Evolutionary conservation across 2,797 vertebrate genomes (phyloP), one percentile per base, ranked within the genome.

Genomic region (Silurus lanzhouensis): DNA sequence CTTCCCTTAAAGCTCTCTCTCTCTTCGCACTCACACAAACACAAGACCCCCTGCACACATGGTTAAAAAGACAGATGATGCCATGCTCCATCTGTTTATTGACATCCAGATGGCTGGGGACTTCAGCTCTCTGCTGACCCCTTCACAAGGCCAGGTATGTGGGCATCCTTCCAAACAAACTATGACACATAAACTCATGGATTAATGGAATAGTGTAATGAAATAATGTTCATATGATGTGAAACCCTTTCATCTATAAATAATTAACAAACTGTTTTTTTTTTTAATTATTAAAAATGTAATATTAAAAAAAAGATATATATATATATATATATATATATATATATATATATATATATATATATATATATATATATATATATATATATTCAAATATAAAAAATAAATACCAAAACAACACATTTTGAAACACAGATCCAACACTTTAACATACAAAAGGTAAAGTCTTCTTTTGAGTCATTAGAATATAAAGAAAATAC

Each of bases 31-130:
- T 25, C 70, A 58, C 19, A 68, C 27, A 72, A 8, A 79, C 58
- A 79, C 17, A 20, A 74, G 58, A 80, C 85, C 81, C 80, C 81
- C 82, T 87, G 63, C 68, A 38, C 85, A 58, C 82, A 81, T 52
- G 58, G 82, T 67, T 83, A 83, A 80, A 80, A 58, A 74, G 82
- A 81, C 85, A 87, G 82, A 83, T 84, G 76, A 87, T 87, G 58
- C 82, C 77, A 79, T 66, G 60, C 85, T 84, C 85, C 85, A 87
- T 87, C 85, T 87, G 85, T 83, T 87, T 87, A 86, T 84, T 84
- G 82, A 87, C 81, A 83, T 87, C 85, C 85, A 87, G 85, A 87
- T 87, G 85, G 85, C 25, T 74, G 82, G 82, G n/a, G 61, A 83
- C 60, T 55, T 75, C 22, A 67, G 82, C 61, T 87, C 68, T 71